phyloP scores from a whole-genome alignment of 2,888 invertebrate species.

The Papilio gigon region DNA sequence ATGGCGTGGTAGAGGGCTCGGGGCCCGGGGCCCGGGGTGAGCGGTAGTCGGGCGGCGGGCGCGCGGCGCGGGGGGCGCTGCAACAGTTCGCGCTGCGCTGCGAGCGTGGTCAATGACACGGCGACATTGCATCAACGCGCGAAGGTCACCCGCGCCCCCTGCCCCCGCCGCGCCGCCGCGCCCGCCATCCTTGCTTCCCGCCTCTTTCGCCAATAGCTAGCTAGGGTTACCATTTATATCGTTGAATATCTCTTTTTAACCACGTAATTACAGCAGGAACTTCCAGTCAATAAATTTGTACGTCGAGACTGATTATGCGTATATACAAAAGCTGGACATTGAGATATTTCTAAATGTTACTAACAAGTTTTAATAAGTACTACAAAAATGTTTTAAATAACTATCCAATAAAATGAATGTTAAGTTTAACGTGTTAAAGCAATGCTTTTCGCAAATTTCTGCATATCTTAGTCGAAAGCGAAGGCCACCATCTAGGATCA shows the following conservation, averaged over 20 bases:
- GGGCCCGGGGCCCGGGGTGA: conserved; percentile 26
- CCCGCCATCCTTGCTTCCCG: conserved; percentile 45
- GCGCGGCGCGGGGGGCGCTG: conserved; percentile 50
- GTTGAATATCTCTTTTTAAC: conserved; percentile 44
- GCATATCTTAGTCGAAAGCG: conserved; percentile 66
- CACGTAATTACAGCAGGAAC: background rate
- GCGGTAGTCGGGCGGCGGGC: conserved; percentile 51
- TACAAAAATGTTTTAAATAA: too few species aligned
- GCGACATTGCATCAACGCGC: conserved; percentile 82
- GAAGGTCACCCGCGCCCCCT: conserved; percentile 69
- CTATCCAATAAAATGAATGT: too few species aligned
- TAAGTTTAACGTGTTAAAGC: too few species aligned
- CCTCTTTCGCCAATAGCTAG: conserved; percentile 53
- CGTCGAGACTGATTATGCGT: background rate
- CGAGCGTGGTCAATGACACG: conserved; percentile 78
- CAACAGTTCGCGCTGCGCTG: conserved; percentile 52
- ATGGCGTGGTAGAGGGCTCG: conserved; percentile 24
- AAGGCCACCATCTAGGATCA: conserved; percentile 74
- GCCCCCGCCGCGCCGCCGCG: conserved; percentile 44
- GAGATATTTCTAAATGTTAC: too few species aligned
- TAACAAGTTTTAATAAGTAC: too few species aligned
- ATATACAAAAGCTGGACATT: too few species aligned
- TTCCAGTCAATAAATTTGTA: background rate
- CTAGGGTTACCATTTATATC: conserved; percentile 46
- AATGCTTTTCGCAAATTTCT: conserved; percentile 62